Percentiles rank a stretch among this genome's conserved stretches.
These are phyloP conservation scores for Macaria notata DNA, from an alignment of 2,888 invertebrate species.

Conservation along the genomic window DNA sequence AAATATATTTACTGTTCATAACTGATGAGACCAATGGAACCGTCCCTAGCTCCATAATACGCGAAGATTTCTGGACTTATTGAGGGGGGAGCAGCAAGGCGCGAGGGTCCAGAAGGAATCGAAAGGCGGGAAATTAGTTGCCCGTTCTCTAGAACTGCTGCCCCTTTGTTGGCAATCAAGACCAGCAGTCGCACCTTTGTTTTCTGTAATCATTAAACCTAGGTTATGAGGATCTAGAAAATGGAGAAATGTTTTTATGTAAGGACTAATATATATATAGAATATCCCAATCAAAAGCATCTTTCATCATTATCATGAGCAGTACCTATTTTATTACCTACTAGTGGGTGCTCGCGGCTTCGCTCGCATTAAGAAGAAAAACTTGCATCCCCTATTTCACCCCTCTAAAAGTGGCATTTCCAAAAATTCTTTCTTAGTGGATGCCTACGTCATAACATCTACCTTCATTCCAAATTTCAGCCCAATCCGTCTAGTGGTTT, in stretches of 20 bases:
- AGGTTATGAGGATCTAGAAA: background rate
- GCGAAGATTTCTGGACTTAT: slow-evolving; percentile 83
- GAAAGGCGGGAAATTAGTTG: slow-evolving; percentile 72
- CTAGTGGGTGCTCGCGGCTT: no score
- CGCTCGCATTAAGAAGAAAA: no score
- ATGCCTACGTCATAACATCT: no score
- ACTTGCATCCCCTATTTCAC: no score
- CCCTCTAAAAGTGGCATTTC: no score
- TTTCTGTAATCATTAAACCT: slow-evolving; percentile 67
- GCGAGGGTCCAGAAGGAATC: slow-evolving; percentile 61
- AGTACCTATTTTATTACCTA: no score
- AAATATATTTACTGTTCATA: slow-evolving; percentile 71
- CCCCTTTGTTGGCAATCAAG: slow-evolving; percentile 91
- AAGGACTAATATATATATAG: no score
- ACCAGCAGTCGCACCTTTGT: slow-evolving; percentile 86
- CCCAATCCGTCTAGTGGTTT: no score
- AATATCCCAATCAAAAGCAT: background rate
- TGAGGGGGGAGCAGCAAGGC: slow-evolving; percentile 56
- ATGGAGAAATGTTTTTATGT: no score
- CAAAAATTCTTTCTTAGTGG: no score
- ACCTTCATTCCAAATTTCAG: no score
- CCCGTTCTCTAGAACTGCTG: slow-evolving; percentile 89
- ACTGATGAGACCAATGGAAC: slow-evolving; percentile 89
- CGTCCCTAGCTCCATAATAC: slow-evolving; percentile 94
- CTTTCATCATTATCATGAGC: no score